phyloP scores from a whole-genome alignment of 2,888 invertebrate species.

The Cerastis leucographa region DNA sequence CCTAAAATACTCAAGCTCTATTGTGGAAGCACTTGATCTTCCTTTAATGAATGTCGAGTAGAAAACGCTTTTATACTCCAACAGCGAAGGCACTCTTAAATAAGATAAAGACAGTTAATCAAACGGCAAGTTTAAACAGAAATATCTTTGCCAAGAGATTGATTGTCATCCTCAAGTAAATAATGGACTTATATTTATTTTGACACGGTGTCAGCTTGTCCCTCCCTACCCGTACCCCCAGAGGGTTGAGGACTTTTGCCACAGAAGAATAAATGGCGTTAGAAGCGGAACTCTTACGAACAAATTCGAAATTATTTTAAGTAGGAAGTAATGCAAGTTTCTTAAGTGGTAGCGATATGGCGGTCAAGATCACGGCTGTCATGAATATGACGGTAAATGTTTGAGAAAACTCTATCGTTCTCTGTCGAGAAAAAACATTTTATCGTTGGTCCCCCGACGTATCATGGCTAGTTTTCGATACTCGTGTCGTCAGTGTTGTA shows the following conservation, averaged over 20 bases:
- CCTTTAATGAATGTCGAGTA: neutral
- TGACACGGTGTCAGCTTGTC: constrained; percentile 55
- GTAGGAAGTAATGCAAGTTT: too few relatives aligned
- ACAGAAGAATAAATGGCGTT: neutral
- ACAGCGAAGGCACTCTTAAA: neutral
- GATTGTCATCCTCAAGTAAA: constrained; percentile 55
- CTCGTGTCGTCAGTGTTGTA: too few relatives aligned
- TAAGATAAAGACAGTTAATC: constrained; percentile 28
- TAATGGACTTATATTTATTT: constrained; percentile 63
- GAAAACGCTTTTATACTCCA: neutral
- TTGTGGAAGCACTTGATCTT: neutral
- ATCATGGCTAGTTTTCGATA: too few relatives aligned
- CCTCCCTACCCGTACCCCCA: neutral
- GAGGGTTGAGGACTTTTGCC: neutral
- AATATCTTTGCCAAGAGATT: constrained; percentile 47
- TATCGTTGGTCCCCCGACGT: too few relatives aligned
- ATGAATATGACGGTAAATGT: too few relatives aligned
- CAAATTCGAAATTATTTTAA: too few relatives aligned
- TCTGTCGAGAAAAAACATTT: too few relatives aligned
- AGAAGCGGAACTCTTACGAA: neutral
- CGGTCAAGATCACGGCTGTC: too few relatives aligned
- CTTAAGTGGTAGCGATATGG: too few relatives aligned
- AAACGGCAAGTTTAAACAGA: constrained; percentile 16
- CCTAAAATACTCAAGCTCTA: neutral
- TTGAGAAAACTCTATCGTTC: too few relatives aligned